A percentile compares a stretch with the other conserved stretches of the same genome.
phyloP scores from a whole-genome alignment of 2,113 vertebrate genomes.

The Hiodon tergisus region DNA sequence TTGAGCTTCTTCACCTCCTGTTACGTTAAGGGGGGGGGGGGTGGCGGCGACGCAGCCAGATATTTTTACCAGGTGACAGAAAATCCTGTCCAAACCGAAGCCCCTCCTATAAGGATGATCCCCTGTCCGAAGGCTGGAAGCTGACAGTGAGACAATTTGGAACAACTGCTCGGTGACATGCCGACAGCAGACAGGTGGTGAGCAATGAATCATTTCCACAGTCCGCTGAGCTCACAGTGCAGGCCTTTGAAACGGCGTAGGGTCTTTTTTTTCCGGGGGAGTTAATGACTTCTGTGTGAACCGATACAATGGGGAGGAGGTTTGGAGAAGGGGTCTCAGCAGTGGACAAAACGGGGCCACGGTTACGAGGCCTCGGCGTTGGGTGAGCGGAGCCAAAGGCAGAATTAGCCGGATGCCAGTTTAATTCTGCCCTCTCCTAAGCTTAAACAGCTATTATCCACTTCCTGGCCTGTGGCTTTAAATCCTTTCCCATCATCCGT shows the following conservation, averaged over 20 bases:
- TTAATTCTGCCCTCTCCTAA: background rate
- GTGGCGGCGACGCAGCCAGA: slow-evolving; percentile 42
- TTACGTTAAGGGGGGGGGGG: slow-evolving; percentile 46
- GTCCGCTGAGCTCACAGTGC: background rate
- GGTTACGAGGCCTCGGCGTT: too few relatives aligned
- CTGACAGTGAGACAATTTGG: background rate
- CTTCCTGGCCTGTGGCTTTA: background rate
- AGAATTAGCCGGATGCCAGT: background rate
- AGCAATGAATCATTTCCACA: slow-evolving; percentile 13
- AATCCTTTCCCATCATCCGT: background rate
- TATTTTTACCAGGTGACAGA: slow-evolving; percentile 48
- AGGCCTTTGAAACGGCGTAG: slow-evolving; percentile 1
- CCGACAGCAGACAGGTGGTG: slow-evolving; percentile 16
- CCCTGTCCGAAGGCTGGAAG: background rate
- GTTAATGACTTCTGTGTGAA: slow-evolving; percentile 17
- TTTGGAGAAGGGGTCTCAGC: background rate
- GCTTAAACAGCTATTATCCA: background rate
- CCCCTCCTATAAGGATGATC: slow-evolving; percentile 33
- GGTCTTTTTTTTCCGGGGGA: background rate
- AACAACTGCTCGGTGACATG: background rate
- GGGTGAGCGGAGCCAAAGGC: background rate
- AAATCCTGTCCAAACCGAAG: slow-evolving; percentile 12
- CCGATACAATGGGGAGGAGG: background rate
- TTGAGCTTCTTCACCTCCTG: slow-evolving; percentile 55
- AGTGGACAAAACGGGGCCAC: background rate